Conservation (phyloP, 2,888 invertebrate species). For the Portevinia maculata region DNA sequence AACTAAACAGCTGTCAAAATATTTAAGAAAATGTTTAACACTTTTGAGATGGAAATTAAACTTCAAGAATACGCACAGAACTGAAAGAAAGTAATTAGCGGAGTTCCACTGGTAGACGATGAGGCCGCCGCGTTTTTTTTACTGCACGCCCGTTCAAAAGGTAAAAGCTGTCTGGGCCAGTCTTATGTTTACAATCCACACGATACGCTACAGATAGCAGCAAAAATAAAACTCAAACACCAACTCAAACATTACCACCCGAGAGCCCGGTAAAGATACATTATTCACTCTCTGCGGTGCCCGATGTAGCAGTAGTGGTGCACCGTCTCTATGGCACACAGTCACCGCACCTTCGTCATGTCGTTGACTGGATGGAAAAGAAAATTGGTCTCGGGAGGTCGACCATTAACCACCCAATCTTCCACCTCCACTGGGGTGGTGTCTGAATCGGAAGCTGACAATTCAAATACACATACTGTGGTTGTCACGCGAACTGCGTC, state of each 20-base stretch:
- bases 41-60: slow-evolving; percentile 2
- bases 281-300: slow-evolving; percentile 17
- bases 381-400: slow-evolving; percentile 5
- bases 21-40: slow-evolving; percentile 37
- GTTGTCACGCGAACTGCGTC: slow-evolving; percentile 10
- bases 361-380: slow-evolving; percentile 8
- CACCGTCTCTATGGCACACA: neutral
- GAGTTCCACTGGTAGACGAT: slow-evolving; percentile 5
- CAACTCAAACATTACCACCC: slow-evolving; percentile 25
- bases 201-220: slow-evolving; percentile 37
- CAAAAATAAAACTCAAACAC: slow-evolving; percentile 21
- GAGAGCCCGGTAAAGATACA: slow-evolving; percentile 46
- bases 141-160: slow-evolving; percentile 61
- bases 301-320: slow-evolving; percentile 1
- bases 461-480: slow-evolving; percentile 28
- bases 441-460: slow-evolving; percentile 61
- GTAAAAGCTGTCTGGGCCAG: slow-evolving; percentile 61
- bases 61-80: slow-evolving; percentile 2
- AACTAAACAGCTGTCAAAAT: slow-evolving; percentile 54
- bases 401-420: slow-evolving; percentile 21
- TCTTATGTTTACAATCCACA: slow-evolving; percentile 68
- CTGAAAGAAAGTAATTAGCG: slow-evolving; percentile 51
- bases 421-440: slow-evolving; percentile 27
- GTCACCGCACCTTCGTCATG: slow-evolving; percentile 13
- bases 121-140: slow-evolving; percentile 25